phyloP scores from a whole-genome alignment of 2,888 invertebrate species.

The Oscheius sp. region DNA sequence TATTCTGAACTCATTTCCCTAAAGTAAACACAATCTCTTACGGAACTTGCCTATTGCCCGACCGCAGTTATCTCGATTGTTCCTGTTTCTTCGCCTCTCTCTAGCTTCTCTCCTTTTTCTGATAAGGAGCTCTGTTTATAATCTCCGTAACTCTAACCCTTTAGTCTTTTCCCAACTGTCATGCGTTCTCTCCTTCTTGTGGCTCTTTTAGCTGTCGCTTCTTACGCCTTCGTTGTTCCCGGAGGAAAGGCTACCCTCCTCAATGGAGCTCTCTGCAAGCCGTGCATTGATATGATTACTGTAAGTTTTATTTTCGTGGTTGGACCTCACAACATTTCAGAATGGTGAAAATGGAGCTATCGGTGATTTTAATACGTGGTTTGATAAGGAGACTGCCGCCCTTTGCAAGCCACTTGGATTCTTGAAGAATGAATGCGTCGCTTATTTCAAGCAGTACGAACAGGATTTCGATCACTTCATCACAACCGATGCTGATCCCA shows the following conservation, averaged over 20 bases:
- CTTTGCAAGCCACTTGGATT: slow-evolving; percentile 22
- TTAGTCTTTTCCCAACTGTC: no score
- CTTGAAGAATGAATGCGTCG: slow-evolving; percentile 23
- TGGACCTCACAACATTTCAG: no score
- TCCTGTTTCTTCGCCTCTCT: not conserved
- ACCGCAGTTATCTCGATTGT: not conserved
- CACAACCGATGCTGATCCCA: slow-evolving; percentile 31
- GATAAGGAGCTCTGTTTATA: no score
- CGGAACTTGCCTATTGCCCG: not conserved
- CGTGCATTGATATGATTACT: slow-evolving; percentile 30
- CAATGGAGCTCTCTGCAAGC: slow-evolving; percentile 31
- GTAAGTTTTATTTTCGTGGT: slow-evolving; percentile 11
- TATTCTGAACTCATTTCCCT: no score
- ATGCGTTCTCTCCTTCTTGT: slow-evolving; percentile 25
- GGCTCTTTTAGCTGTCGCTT: slow-evolving; percentile 15
- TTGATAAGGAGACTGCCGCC: slow-evolving; percentile 23
- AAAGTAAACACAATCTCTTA: no score
- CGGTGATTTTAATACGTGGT: slow-evolving; percentile 34
- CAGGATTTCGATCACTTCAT: slow-evolving; percentile 35
- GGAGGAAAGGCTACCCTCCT: slow-evolving; percentile 20
- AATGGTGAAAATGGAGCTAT: slow-evolving; percentile 33
- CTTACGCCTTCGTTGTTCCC: slow-evolving; percentile 13
- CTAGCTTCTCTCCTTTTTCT: not conserved
- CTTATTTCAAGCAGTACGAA: slow-evolving; percentile 35
- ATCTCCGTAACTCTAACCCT: no score